Evolutionary conservation across 37 sponge, comb jelly and placozoan species (phyloP), one percentile per base, ranked within the genome.

Genomic region (Agelas oroides): DNA sequence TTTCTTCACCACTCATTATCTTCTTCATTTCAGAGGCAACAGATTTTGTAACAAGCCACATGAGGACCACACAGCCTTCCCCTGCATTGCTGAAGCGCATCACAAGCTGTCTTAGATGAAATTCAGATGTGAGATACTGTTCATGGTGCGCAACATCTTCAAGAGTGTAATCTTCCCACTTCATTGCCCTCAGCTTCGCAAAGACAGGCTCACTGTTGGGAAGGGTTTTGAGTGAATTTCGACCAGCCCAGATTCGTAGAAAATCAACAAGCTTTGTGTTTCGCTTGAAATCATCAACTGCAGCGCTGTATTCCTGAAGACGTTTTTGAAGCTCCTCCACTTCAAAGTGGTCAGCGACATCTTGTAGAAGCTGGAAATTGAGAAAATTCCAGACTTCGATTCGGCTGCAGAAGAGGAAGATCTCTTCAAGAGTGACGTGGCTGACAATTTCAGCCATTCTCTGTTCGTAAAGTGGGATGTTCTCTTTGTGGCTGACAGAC

Each of bases 371-470:
- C 25, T 61, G 62, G 62, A 61, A 61, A 14, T 61, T 61, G 14
- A 61, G 62, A 12, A 61, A 61, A 61, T 61, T 14, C 62, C 62
- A 61, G 3, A 25, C 62, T 61, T 14, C 62, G 25, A 61, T 61
- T 61, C 62, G 62, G 25, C 62, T 61, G 25, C n/a, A 27, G 62
- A 61, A 61, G 62, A 61, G 62, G 14, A 61, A 14, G 62, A 61
- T 61, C 62, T 61, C 25, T 25, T 61, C 62, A 14, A 61, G 62
- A 14, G 62, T 14, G n/a, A 25, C 5, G 62, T 61, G 62, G 62
- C 25, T 61, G 62, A 61, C 12, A 25, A 61, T 61, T 2, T 12
- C 62, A 27, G 62, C n/a, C 62, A 61, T 61, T 61, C 25, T 2
- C 25, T 23, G 25, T 12, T 61, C 62, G 12, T 27, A 61, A 61